Percentiles rank a stretch among this genome's conserved stretches.
Evolutionary conservation across 2,113 vertebrate genomes (phyloP).

Genomic region (Meleagris gallopavo): DNA sequence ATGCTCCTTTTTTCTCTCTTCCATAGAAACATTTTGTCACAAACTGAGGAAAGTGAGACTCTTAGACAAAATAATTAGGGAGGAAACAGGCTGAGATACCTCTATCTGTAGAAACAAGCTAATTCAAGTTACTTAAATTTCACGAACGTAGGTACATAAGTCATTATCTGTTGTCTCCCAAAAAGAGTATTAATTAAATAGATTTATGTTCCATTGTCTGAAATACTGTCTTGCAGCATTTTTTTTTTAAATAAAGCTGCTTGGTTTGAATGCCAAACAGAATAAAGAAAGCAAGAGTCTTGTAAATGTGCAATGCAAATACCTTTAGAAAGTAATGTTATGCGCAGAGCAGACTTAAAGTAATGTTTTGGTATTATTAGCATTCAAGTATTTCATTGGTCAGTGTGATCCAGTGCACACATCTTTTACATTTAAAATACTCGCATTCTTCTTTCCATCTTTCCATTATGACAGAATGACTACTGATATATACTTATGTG

Average conservation of each 20-base stretch:
- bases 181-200: constrained; percentile 26
- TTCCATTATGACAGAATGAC: not conserved
- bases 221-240: not conserved
- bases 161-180: not conserved
- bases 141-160: not conserved
- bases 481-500: not conserved
- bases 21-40: not conserved
- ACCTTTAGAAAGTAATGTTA: not conserved
- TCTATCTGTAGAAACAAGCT: not conserved
- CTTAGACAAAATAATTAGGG: constrained; percentile 21
- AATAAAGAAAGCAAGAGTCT: not conserved
- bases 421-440: not conserved
- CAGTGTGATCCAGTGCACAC: not conserved
- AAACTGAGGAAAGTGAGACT: not conserved
- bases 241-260: not conserved
- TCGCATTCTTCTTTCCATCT: not conserved
- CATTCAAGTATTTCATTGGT: not conserved
- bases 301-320: not conserved
- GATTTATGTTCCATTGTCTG: constrained; percentile 22
- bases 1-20: not conserved
- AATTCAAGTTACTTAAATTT: constrained; percentile 26
- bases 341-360: too few species aligned
- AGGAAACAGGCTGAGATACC: not conserved
- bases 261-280: not conserved
- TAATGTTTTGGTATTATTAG: not conserved